Conservation (phyloP, 2,797 vertebrate genomes). For the Acanthiza pusilla region DNA sequence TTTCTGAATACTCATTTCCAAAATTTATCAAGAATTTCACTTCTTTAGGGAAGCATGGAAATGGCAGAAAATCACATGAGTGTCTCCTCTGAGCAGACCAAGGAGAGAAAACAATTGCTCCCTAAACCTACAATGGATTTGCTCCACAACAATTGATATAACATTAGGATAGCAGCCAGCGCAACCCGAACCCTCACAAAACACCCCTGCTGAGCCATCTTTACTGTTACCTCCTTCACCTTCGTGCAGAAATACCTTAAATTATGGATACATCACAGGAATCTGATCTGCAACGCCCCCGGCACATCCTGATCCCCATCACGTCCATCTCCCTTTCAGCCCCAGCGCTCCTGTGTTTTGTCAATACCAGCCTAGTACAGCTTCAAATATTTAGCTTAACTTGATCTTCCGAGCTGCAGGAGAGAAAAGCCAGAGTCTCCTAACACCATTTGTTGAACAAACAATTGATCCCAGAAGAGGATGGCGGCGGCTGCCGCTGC, state of each 20-base stretch:
- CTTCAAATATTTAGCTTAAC: constrained; percentile 69
- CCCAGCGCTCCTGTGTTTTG: neutral
- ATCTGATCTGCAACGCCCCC: constrained; percentile 50
- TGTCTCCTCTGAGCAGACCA: neutral
- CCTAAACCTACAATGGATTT: neutral
- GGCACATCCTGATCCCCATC: constrained; percentile 27
- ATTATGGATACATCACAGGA: constrained; percentile 74
- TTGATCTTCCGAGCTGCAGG: constrained; percentile 37
- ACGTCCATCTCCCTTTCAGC: constrained; percentile 3
- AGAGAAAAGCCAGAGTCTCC: constrained; percentile 42
- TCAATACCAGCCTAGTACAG: constrained; percentile 1
- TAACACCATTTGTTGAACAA: constrained; percentile 40
- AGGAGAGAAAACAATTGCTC: neutral
- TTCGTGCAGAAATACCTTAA: constrained; percentile 65
- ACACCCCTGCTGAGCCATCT: neutral
- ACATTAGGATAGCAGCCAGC: neutral
- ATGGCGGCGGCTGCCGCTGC: neutral
- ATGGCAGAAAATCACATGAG: neutral
- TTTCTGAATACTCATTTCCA: neutral
- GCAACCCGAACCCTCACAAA: neutral
- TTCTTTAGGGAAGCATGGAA: neutral
- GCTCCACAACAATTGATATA: neutral
- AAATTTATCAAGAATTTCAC: neutral
- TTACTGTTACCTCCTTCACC: neutral
- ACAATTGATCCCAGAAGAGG: constrained; percentile 37